Evolutionary conservation across 2,888 invertebrate genomes (phyloP).

Genomic region (Vannuccia rotundouncinata): DNA sequence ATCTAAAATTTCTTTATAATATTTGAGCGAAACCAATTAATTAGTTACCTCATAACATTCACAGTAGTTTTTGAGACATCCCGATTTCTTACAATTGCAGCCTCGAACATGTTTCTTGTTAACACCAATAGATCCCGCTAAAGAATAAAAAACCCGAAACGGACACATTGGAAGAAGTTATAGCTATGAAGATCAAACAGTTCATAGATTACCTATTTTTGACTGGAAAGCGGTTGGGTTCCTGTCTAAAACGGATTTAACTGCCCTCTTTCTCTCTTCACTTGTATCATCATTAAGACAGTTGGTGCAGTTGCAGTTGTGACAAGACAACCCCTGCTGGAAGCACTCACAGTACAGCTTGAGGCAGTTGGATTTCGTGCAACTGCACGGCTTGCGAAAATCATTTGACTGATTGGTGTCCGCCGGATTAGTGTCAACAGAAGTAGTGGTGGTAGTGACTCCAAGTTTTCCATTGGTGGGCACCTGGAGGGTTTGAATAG

Average conservation of each 20-base stretch:
- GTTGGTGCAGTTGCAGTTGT: slow-evolving; percentile 90
- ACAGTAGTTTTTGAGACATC: slow-evolving; percentile 96
- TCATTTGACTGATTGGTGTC: too few species aligned
- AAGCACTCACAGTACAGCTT: slow-evolving; percentile 97
- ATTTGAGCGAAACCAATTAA: too few species aligned
- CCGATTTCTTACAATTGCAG: slow-evolving; percentile 94
- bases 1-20: too few species aligned
- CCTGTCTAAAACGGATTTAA: slow-evolving; percentile 83
- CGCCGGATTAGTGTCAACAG: neutral
- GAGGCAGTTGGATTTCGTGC: slow-evolving; percentile 94
- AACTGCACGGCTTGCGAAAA: slow-evolving; percentile 67
- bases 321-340: slow-evolving; percentile 97
- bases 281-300: slow-evolving; percentile 91
- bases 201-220: slow-evolving; percentile 72
- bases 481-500: too few species aligned
- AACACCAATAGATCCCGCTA: slow-evolving; percentile 64
- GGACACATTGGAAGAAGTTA: slow-evolving; percentile 9
- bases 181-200: neutral
- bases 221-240: slow-evolving; percentile 97
- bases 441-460: too few species aligned
- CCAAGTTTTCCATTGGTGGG: too few species aligned
- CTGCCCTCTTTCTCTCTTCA: slow-evolving; percentile 86
- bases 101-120: slow-evolving; percentile 91
- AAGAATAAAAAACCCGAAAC: neutral
- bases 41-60: slow-evolving; percentile 94